Percentiles rank a stretch among this genome's conserved stretches.
phyloP scores from a whole-genome alignment of 2,113 vertebrate genomes.

The Anguilla rostrata region DNA sequence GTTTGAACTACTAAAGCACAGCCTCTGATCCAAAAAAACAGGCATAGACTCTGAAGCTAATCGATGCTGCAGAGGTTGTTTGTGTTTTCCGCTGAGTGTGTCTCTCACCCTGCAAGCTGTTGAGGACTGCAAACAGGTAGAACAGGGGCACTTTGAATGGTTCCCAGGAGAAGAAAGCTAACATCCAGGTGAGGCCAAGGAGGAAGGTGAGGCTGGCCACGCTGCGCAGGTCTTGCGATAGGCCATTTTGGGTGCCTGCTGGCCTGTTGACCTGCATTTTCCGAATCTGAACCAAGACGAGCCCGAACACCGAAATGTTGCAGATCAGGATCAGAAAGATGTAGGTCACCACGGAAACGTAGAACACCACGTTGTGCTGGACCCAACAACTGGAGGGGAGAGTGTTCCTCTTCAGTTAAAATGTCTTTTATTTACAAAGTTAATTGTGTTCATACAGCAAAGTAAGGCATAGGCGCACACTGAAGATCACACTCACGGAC shows the following conservation, averaged over 20 bases:
- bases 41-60: neutral
- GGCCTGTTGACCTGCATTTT: slow-evolving; percentile 62
- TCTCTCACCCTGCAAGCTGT: slow-evolving; percentile 80
- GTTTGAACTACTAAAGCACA: neutral
- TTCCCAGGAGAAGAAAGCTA: slow-evolving; percentile 81
- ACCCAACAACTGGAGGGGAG: slow-evolving; percentile 82
- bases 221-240: slow-evolving; percentile 72
- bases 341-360: slow-evolving; percentile 74
- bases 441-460: too few relatives aligned
- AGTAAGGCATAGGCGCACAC: neutral
- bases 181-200: slow-evolving; percentile 82
- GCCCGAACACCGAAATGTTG: slow-evolving; percentile 75
- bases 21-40: neutral
- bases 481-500: neutral
- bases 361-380: slow-evolving; percentile 68
- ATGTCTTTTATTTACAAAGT: too few relatives aligned
- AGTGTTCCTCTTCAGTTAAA: neutral
- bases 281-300: slow-evolving; percentile 80
- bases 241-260: slow-evolving; percentile 33
- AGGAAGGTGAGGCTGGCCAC: slow-evolving; percentile 79
- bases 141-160: slow-evolving; percentile 67
- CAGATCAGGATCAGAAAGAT: slow-evolving; percentile 75
- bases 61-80: neutral
- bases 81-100: neutral
- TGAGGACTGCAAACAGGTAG: slow-evolving; percentile 83